phyloP scores from a whole-genome alignment of 2,888 invertebrate genomes.

The Clostera curtula region DNA sequence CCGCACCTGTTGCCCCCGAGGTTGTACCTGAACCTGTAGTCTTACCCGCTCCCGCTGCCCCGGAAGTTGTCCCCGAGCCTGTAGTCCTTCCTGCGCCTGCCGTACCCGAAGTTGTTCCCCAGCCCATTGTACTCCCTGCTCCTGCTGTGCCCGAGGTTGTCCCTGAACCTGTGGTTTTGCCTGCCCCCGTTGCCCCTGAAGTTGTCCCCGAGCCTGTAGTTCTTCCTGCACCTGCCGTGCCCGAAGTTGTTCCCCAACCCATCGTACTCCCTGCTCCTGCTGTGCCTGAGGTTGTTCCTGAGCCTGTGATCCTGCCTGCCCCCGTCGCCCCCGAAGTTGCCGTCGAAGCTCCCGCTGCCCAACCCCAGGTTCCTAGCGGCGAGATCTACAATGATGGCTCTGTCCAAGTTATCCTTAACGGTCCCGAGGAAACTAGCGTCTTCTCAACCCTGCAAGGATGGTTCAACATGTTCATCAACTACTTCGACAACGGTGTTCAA shows the following conservation, averaged over 20 bases:
- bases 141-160: conserved; percentile 14
- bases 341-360: conserved; percentile 15
- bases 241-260: conserved; percentile 14
- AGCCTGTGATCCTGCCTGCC: conserved; percentile 12
- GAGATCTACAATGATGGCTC: conserved; percentile 49
- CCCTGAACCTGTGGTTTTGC: conserved; percentile 9
- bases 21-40: conserved; percentile 15
- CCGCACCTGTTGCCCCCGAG: conserved; percentile 10
- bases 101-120: conserved; percentile 9
- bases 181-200: conserved; percentile 1
- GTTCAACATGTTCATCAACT: conserved; percentile 50
- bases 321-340: conserved; percentile 14
- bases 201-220: conserved; percentile 7
- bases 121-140: conserved; percentile 16
- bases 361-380: conserved; percentile 17
- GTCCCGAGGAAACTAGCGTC: conserved; percentile 35
- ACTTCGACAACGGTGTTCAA: conserved; percentile 39
- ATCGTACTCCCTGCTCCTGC: conserved; percentile 12
- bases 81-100: conserved; percentile 11
- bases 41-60: conserved; percentile 11
- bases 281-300: conserved; percentile 11
- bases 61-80: conserved; percentile 12
- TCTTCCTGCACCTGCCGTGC: conserved; percentile 7
- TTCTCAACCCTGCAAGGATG: conserved; percentile 43
- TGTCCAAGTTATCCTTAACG: conserved; percentile 43